Evolutionary conservation across 1,140 invertebrate genomes (phyloP).

Genomic region (Geopemphigus sp.): DNA sequence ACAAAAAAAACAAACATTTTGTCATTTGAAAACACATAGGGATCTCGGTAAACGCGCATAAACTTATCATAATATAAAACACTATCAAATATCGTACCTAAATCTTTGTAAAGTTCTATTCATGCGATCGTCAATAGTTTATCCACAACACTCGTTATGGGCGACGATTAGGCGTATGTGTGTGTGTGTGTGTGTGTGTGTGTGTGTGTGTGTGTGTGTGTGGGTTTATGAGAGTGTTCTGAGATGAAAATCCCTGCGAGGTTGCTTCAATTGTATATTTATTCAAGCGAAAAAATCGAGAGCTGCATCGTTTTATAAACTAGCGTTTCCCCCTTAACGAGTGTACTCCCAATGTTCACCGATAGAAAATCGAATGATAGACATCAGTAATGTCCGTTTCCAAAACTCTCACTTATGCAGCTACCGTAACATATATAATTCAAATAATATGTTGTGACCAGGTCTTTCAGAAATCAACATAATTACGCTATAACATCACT

Average conservation of each 20-base stretch:
- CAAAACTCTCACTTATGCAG: neutral
- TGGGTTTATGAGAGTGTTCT: too few species aligned
- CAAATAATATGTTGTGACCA: neutral
- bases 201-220: too few species aligned
- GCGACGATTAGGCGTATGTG: too few species aligned
- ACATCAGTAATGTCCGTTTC: neutral
- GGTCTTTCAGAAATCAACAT: neutral
- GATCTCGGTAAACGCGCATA: neutral
- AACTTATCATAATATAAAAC: neutral
- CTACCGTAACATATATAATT: conserved; percentile 11
- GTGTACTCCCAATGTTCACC: neutral
- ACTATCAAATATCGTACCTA: neutral
- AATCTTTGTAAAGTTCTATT: neutral
- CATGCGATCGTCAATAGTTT: conserved; percentile 19
- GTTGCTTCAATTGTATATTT: conserved; percentile 25
- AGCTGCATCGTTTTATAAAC: conserved; percentile 7
- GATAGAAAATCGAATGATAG: neutral
- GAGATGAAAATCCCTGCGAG: neutral
- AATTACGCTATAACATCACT: neutral
- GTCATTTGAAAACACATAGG: neutral
- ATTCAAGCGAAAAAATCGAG: conserved; percentile 28
- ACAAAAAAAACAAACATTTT: too few species aligned
- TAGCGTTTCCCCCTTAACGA: conserved; percentile 11
- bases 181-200: too few species aligned
- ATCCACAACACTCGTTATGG: conserved; percentile 14